Percentiles rank a stretch among this genome's conserved stretches.
Evolutionary conservation across 2,888 invertebrate genomes (phyloP).

Genomic region (Diarsia rubi): DNA sequence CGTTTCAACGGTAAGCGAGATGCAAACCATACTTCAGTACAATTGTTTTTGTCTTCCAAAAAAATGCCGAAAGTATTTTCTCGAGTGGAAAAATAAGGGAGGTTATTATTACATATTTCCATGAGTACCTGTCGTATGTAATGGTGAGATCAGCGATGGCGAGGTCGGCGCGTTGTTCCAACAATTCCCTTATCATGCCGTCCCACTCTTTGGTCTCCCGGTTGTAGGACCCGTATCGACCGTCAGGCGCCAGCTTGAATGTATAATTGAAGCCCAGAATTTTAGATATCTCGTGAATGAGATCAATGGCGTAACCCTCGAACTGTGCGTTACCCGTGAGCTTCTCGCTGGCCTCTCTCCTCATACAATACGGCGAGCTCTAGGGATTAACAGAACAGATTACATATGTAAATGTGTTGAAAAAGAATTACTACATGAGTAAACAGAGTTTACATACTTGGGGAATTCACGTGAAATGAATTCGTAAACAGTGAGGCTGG

Average conservation of each 20-base stretch:
- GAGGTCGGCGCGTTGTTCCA: constrained; percentile 97
- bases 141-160: constrained; percentile 99
- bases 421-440: constrained; percentile 66
- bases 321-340: constrained; percentile 97
- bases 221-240: constrained; percentile 95
- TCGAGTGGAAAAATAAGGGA: constrained; percentile 1
- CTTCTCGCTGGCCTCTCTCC: constrained; percentile 96
- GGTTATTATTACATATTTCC: constrained; percentile 24
- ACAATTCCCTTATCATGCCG: constrained; percentile 96
- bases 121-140: constrained; percentile 96
- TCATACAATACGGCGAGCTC: constrained; percentile 99
- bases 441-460: constrained; percentile 60
- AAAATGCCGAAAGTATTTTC: constrained; percentile 29
- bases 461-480: constrained; percentile 67
- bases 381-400: constrained; percentile 82
- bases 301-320: constrained; percentile 98
- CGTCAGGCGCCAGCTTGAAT: constrained; percentile 96
- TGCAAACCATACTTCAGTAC: constrained; percentile 49
- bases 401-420: constrained; percentile 69
- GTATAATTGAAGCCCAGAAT: constrained; percentile 97
- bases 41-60: constrained; percentile 34
- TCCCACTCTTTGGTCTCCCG: constrained; percentile 97
- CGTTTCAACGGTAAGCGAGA: constrained; percentile 36
- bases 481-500: constrained; percentile 63
- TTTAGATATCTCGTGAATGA: constrained; percentile 97